These are phyloP conservation scores for Cossypha niveicapilla DNA, from an alignment of 2,797 vertebrate genomes.

Conservation along the genomic window DNA sequence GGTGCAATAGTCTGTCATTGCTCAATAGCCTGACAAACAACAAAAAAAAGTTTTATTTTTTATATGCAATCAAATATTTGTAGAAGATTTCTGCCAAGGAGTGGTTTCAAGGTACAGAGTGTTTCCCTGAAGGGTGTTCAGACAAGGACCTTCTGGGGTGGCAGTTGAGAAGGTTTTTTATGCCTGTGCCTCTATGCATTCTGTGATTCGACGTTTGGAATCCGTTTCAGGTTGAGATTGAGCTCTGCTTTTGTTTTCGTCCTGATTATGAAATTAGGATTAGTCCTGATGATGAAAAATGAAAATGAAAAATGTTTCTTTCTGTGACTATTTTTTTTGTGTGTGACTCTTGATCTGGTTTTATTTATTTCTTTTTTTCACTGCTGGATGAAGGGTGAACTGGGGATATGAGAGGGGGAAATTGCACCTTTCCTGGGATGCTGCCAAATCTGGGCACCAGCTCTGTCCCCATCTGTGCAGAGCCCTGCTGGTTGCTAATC, in stretches of 20 bases:
- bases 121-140: neutral
- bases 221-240: neutral
- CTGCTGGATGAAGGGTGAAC: neutral
- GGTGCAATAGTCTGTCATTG: neutral
- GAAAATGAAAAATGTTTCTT: neutral
- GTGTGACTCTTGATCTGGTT: neutral
- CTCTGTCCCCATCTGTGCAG: accelerated
- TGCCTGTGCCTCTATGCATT: accelerated
- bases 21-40: neutral
- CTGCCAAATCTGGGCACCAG: neutral
- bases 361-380: neutral
- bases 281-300: neutral
- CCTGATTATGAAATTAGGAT: too few species aligned
- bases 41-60: neutral
- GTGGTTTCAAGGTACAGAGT: neutral
- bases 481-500: neutral
- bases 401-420: neutral
- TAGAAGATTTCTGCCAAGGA: neutral
- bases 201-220: neutral
- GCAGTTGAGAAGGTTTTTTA: neutral
- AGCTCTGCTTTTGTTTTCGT: neutral
- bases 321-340: accelerated
- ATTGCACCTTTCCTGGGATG: neutral
- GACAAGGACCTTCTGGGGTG: neutral
- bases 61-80: neutral